Evolutionary conservation across 2,113 vertebrate species (phyloP).

Genomic region (Silurus meridionalis): DNA sequence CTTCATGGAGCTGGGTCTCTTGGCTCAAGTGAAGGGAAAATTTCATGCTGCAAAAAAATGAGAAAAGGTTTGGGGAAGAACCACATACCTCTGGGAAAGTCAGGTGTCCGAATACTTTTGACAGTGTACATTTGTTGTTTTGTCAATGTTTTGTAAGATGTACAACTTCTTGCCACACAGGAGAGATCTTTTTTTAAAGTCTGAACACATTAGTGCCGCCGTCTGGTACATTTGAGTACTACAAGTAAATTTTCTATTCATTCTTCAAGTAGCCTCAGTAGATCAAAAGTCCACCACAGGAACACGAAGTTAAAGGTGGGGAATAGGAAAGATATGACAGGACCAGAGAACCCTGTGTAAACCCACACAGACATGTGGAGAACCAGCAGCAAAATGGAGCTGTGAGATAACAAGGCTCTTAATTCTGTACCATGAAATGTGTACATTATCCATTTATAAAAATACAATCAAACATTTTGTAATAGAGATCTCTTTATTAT

Average conservation of each 20-base stretch:
- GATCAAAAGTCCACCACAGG: too few species aligned
- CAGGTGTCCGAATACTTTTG: too few species aligned
- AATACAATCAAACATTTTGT: conserved; percentile 29
- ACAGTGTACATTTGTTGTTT: too few species aligned
- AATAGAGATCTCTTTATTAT: conserved; percentile 78
- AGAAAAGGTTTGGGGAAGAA: too few species aligned
- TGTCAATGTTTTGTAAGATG: too few species aligned
- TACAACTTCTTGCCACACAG: too few species aligned
- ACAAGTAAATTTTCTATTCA: neutral
- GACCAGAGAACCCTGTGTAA: neutral
- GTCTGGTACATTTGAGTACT: neutral
- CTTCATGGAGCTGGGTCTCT: too few species aligned
- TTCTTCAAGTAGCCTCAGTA: neutral
- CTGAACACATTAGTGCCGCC: neutral
- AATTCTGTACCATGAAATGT: neutral
- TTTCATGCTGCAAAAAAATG: too few species aligned
- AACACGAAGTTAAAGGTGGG: neutral
- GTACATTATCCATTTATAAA: neutral
- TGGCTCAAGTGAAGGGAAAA: too few species aligned
- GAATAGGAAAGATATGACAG: neutral
- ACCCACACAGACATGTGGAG: neutral
- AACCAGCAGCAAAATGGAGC: neutral
- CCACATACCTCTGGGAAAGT: too few species aligned
- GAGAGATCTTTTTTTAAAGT: too few species aligned
- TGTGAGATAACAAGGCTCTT: neutral